Evolutionary conservation across 2,797 vertebrate genomes (phyloP), one percentile per base, ranked within the genome.

Genomic region (Neosalanx taihuensis): DNA sequence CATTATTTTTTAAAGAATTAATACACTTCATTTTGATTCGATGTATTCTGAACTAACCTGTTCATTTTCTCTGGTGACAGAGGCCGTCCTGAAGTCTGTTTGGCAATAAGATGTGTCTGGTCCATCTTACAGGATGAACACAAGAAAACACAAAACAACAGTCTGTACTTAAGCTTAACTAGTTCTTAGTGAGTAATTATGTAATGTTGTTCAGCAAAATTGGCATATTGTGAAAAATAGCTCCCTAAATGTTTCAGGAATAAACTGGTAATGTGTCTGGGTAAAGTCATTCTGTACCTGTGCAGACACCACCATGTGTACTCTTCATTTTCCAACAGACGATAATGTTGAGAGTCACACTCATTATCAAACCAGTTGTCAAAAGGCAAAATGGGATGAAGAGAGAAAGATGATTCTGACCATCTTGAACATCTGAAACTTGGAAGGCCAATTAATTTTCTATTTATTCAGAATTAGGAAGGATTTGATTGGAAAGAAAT

Each of bases 311-410:
- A 70, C 6, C 33, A 23, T 3, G 9, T 31, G 26, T 35, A 20
- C 12, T 67, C 23, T 49, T 71, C 9, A 26, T 53, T 59, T 33
- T 70, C 7, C 59, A 1, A 37, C 33, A 69, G 49, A 74, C 29
- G 20, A 61, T 37, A 66, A 71, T 2, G 23, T 75, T 61, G 59
- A 13, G 7, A 61, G 26, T 61, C 10, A 61, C 4, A 29, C 59
- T 61, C 20, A 61, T 20, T 26, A 29, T 61, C 23, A 29, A 61
- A 13, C 9, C 26, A 4, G 26, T 30, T 61, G 59, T 61, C 59
- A 59, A 7, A 6, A 30, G 10, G 59, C 23, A 61, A 6, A 30
- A 6, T 26, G 15, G 23, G 59, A 61, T 12, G 26, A 61, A 10
- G 13, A 12, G 20, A 29, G 1, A 23, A 61, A 0, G 4, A 61